Evolutionary conservation across 1,140 invertebrate genomes (phyloP), one percentile per base, ranked within the genome.

Genomic region (Psix sp.): DNA sequence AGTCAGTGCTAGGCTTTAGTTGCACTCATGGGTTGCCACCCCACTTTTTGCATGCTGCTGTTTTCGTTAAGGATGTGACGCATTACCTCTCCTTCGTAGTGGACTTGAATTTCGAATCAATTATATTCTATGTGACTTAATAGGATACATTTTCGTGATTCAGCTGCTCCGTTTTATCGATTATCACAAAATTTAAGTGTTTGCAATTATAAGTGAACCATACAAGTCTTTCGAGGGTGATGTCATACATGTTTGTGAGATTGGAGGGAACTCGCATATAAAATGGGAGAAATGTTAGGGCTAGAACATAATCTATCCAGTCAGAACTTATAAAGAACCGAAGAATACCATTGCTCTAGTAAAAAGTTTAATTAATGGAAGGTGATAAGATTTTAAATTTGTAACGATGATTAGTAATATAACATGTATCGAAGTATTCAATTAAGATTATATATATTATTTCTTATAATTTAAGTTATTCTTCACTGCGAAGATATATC

Each of bases 21-120:
- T 29, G 26, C 26, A 29, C 26, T n/a, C 10, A 24, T 13, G 5
- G 1, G 6, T 9, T 16, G n/a, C 21, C 16, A 5, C 24, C 9
- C 49, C n/a, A 14, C 48, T 43, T 36, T 43, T 59, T 59, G 31
- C 60, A 15, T 24, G 21, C 5, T 9, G 15, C 21, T 14, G 24
- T 67, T 67, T 57, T 40, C 39, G 39, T 24, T 3, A 13, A 26
- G 51, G 35, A 52, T 57, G 52, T 67, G 52, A 67, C 63, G 63
- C 63, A 57, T 35, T 16, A 3, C 5, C n/a, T 16, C n/a, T n/a
- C 46, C 24, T 18, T 7, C 21, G 10, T 51, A 3, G 15, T 0
- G 15, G 21, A 67, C 56, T 67, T 67, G 38, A 49, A 67, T 51
- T 67, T 67, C 43, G 56, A 66, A 66, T 66, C 62, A 66, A 56